Evolutionary conservation across 2,113 vertebrate species (phyloP).

Genomic region (Phalacrocorax carbo): DNA sequence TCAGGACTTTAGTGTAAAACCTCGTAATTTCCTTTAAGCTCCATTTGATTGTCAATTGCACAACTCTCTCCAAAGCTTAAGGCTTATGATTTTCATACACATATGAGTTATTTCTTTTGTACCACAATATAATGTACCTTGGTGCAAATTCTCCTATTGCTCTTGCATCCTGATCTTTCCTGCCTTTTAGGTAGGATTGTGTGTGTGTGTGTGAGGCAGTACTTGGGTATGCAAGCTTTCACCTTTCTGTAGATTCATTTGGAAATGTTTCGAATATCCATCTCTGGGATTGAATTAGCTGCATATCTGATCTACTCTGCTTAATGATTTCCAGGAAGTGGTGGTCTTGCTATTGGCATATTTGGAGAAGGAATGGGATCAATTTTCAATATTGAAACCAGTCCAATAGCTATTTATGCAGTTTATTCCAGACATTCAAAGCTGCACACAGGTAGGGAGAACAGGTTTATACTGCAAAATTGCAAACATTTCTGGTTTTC

Average conservation of each 20-base stretch:
- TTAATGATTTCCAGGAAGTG: conserved; percentile 50
- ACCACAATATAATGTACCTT: conserved; percentile 65
- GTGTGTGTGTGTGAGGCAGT: not conserved
- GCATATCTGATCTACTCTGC: not conserved
- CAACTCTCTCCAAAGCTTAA: conserved; percentile 80
- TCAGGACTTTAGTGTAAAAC: conserved; percentile 80
- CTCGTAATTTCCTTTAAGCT: conserved; percentile 83
- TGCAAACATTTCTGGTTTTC: conserved; percentile 33
- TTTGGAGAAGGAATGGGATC: conserved; percentile 42
- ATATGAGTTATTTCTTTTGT: conserved; percentile 76
- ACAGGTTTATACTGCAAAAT: not conserved
- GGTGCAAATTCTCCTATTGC: conserved; percentile 40
- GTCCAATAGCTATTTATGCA: conserved; percentile 3
- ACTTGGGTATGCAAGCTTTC: not conserved
- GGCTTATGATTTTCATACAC: conserved; percentile 77
- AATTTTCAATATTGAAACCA: conserved; percentile 33
- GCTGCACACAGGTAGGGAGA: not conserved
- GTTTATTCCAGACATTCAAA: conserved; percentile 27
- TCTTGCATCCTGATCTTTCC: conserved; percentile 3
- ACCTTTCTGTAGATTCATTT: not conserved
- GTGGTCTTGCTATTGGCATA: conserved; percentile 27
- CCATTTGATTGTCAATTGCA: conserved; percentile 88
- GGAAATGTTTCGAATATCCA: conserved; percentile 4
- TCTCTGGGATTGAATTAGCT: not conserved
- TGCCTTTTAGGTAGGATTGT: not conserved